Percentiles rank a stretch among this genome's conserved stretches.
These are phyloP conservation scores for Aplochiton taeniatus DNA, from an alignment of 2,797 vertebrate species.

Conservation along the genomic window DNA sequence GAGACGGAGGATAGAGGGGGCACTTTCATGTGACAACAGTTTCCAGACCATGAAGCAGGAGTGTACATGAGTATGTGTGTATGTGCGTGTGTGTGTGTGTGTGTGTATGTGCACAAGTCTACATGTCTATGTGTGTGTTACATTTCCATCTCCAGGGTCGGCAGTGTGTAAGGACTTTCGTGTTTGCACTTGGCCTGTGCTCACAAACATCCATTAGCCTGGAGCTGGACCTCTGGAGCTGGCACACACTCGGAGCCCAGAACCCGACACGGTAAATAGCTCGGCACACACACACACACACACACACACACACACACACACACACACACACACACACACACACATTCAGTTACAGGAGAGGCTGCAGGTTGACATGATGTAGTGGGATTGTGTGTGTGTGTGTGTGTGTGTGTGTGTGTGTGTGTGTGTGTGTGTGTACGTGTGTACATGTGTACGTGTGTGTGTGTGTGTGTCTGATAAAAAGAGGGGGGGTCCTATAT, in stretches of 20 bases:
- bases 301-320: slow-evolving; percentile 2
- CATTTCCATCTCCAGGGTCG: neutral
- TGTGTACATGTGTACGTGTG: neutral
- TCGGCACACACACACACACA: slow-evolving; percentile 1
- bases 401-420: neutral
- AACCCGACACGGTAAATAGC: slow-evolving; percentile 36
- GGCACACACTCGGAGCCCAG: slow-evolving; percentile 32
- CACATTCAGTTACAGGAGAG: slow-evolving; percentile 23
- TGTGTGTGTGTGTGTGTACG: neutral
- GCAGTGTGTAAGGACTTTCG: slow-evolving; percentile 1
- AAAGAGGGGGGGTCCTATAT: too few species aligned
- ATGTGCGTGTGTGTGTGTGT: neutral
- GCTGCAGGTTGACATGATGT: slow-evolving; percentile 27
- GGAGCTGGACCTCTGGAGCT: slow-evolving; percentile 27
- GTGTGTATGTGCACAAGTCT: neutral
- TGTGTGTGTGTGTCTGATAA: neutral
- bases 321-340: slow-evolving; percentile 3
- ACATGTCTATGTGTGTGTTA: neutral
- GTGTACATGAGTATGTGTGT: too few species aligned
- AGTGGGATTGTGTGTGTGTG: neutral
- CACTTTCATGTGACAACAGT: too few species aligned
- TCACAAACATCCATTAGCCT: slow-evolving; percentile 41
- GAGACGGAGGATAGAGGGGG: too few species aligned
- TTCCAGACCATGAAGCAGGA: too few species aligned
- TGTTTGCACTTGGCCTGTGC: neutral